A percentile compares a stretch with the other conserved stretches of the same genome.
Conservation (phyloP, 2,113 vertebrate genomes). For the Panurus biarmicus region DNA sequence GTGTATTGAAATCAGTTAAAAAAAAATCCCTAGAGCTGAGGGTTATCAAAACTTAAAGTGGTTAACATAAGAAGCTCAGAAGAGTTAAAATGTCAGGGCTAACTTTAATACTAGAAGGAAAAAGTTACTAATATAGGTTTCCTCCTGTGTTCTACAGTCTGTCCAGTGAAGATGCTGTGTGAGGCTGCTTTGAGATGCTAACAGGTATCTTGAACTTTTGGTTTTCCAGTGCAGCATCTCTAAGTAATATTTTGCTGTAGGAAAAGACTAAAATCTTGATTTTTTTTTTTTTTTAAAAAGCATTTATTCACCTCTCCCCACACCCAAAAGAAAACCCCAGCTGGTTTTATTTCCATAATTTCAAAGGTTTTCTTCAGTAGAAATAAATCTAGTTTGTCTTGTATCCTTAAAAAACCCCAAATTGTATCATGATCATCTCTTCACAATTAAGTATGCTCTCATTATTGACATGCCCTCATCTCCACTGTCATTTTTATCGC, state of each 20-base stretch:
- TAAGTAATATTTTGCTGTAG: conserved; percentile 61
- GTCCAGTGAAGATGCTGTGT: conserved; percentile 68
- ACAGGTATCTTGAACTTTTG: conserved; percentile 65
- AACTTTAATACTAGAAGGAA: conserved; percentile 56
- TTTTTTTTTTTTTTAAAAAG: background rate
- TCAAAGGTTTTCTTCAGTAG: background rate
- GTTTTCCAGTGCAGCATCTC: conserved; percentile 66
- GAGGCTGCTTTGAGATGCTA: conserved; percentile 66
- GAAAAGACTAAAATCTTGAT: conserved; percentile 25
- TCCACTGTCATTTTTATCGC: conserved; percentile 37
- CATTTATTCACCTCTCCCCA: conserved; percentile 29
- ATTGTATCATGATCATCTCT: conserved; percentile 22
- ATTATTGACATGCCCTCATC: conserved; percentile 41
- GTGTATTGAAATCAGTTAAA: conserved; percentile 16
- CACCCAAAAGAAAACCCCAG: background rate
- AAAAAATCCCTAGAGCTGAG: conserved; percentile 28
- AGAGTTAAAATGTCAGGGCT: conserved; percentile 53
- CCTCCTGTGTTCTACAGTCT: conserved; percentile 66
- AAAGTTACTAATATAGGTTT: conserved; percentile 67
- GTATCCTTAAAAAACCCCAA: background rate
- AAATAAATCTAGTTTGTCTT: background rate
- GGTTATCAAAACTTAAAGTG: conserved; percentile 19
- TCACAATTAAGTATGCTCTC: conserved; percentile 24
- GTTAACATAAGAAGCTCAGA: conserved; percentile 32
- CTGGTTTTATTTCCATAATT: conserved; percentile 23